Conservation (phyloP, 1,140 invertebrate genomes). For the Neodiprion pinetum region DNA sequence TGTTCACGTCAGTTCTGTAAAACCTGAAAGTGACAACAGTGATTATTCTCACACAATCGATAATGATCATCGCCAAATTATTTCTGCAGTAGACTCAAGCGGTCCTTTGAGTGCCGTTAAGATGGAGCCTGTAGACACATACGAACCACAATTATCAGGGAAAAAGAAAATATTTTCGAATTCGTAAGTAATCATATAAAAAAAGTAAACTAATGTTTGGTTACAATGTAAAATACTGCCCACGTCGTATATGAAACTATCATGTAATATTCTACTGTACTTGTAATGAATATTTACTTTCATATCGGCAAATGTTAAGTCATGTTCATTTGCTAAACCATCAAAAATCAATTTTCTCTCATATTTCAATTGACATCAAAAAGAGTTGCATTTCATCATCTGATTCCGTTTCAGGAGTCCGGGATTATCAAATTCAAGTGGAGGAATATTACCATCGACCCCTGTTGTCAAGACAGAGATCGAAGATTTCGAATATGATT, state of each 20-base stretch:
- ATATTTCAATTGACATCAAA: neutral
- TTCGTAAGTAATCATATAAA: neutral
- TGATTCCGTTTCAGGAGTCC: conserved; percentile 39
- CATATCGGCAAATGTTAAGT: too few relatives aligned
- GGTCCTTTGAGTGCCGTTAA: conserved; percentile 36
- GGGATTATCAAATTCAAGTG: neutral
- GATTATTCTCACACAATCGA: conserved; percentile 52
- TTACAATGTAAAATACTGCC: neutral
- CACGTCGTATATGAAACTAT: neutral
- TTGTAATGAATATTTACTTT: too few relatives aligned
- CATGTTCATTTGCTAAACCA: too few relatives aligned
- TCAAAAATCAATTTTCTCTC: neutral
- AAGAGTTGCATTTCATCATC: neutral
- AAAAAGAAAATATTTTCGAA: conserved; percentile 47
- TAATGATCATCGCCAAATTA: conserved; percentile 41
- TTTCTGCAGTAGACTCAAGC: conserved; percentile 37
- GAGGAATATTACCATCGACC: conserved; percentile 27
- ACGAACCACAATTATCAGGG: conserved; percentile 35
- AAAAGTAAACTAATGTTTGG: neutral
- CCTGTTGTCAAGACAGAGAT: conserved; percentile 56
- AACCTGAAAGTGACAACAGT: conserved; percentile 49
- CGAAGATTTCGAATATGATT: conserved; percentile 53
- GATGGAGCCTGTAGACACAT: conserved; percentile 46
- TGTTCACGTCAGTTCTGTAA: conserved; percentile 41
- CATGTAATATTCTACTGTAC: neutral